phyloP scores from a whole-genome alignment of 2,113 vertebrate genomes.

The Columbina picui region DNA sequence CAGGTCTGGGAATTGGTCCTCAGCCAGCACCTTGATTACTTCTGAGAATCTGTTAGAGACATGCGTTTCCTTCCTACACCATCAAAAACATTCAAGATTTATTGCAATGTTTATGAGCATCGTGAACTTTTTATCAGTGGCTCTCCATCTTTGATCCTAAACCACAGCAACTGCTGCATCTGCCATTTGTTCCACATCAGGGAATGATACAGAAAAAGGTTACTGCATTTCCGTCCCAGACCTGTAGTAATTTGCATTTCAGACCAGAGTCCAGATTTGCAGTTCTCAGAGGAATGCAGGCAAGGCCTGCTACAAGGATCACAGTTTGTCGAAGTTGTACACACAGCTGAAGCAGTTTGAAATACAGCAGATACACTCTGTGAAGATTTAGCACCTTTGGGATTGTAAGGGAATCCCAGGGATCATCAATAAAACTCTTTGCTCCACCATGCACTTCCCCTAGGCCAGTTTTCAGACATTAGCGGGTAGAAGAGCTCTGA shows the following conservation, averaged over 20 bases:
- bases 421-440: constrained; percentile 49
- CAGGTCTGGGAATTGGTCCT: not conserved
- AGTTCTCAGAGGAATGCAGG: constrained; percentile 36
- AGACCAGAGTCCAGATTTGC: constrained; percentile 26
- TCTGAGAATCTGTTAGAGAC: not conserved
- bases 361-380: constrained; percentile 7
- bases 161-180: not conserved
- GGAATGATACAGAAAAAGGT: not conserved
- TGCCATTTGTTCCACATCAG: not conserved
- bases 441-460: not conserved
- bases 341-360: constrained; percentile 12
- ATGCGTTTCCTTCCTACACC: not conserved
- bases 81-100: not conserved
- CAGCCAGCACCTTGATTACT: not conserved
- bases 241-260: constrained; percentile 8
- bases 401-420: not conserved
- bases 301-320: constrained; percentile 3
- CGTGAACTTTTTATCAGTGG: not conserved
- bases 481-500: not conserved
- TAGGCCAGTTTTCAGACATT: constrained; percentile 23
- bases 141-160: not conserved
- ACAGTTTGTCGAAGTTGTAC: constrained; percentile 12
- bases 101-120: not conserved
- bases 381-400: constrained; percentile 37
- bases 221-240: not conserved